Evolutionary conservation across 92 coral and sea anemone genomes (phyloP), one percentile per base, ranked within the genome.

Genomic region (Epizoanthus illoricatus): DNA sequence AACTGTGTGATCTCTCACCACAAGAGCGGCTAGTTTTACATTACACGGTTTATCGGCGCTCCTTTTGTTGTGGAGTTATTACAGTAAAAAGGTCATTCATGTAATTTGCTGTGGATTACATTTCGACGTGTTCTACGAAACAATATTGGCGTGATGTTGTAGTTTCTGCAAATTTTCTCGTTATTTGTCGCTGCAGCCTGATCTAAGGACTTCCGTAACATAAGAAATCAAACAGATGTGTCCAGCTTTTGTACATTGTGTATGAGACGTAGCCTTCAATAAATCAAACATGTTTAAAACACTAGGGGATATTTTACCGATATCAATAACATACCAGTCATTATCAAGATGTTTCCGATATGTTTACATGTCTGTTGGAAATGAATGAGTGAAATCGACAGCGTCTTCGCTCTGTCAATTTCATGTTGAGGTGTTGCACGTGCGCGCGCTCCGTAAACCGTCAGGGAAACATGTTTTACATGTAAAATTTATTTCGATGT

Each of bases 291-390:
- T 60, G 21, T 75, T 41, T 9, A 23, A 62, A 76, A 61, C 81
- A 76, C 81, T 64, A 8, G 71, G 82, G 65, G 72, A 78, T 45
- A 78, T 78, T 78, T 63, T 28, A 78, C 33, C 15, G 82, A 78
- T 78, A 78, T 78, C 82, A 78, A n/a, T 78, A 70, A 47, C 66
- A 78, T 78, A 56, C 59, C 71, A 78, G 42, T 43, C 24, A 78
- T 78, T 45, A 78, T 63, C 82, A 78, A 78, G 65, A 63, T 78
- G 82, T 19, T 62, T 78, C 56, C 6, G 43, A 41, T 42, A 7
- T 78, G 56, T 62, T 78, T 43, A 75, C 69, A 36, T 59, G 69
- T 60, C 81, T 75, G 81, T 18, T 63, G 69, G 68, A 75, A 67
- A 39, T 33, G 39, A 68, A 68, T 68, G 73, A 68, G 47, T 68